Evolutionary conservation across 1,140 invertebrate species (phyloP), one percentile per base, ranked within the genome.

Genomic region (Amphibalanus amphitrite): DNA sequence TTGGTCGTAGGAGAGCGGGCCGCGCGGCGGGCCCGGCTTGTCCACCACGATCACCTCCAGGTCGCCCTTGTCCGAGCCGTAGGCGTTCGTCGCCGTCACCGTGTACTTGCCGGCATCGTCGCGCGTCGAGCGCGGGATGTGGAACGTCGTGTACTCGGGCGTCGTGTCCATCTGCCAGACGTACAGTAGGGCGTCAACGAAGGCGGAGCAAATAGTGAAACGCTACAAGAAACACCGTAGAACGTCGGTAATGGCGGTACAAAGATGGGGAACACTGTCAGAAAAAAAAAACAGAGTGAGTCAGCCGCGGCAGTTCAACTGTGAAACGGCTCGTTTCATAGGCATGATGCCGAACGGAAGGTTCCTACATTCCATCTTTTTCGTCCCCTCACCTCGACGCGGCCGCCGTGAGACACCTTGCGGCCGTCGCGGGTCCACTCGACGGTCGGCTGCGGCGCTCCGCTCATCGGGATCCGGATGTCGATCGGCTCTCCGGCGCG

Each of bases 401-500:
- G 74, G 71, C 74, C 75, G 65, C 69, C 72, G 25, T 86, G 87
- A 76, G 89, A 86, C 8, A 96, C 78, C 71, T 84, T 84, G 65
- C 86, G 82, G 13, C 86, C 86, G 78, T 92, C 89, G 78, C 92
- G 93, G 15, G 84, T 86, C 97, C 97, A 99, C 76, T 89, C 87
- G 72, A 97, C 88, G 3, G 85, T 90, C 0, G 97, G 97, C 69
- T 89, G 90, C 0, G 97, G 97, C 29, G 96, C 91, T 72, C 97
- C 97, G 75, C 89, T 88, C 69, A 98, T 86, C 70, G 94, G 95
- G 81, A 99, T 93, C 77, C 88, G 88, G 74, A 99, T 87, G 77
- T 94, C 92, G 69, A 99, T 89, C 6, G 96, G 95, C 82, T 99
- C 96, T 73, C 97, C 97, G 77, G 95, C 97, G 33, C 93, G 86